Conservation (phyloP, 2,797 vertebrate genomes). For the Rhinella marina region DNA sequence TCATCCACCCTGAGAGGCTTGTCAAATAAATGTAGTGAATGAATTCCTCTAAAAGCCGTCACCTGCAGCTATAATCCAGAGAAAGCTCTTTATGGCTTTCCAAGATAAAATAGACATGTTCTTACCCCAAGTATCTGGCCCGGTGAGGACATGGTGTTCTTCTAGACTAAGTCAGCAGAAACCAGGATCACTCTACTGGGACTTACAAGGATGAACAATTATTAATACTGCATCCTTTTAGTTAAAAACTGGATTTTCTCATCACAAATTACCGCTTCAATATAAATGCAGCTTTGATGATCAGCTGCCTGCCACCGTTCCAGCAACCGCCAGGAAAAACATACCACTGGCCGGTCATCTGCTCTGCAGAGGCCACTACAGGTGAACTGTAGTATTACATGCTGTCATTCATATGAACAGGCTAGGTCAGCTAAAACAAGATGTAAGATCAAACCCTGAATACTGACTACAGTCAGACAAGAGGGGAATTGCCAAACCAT, state of each 20-base stretch:
- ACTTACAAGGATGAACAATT: not conserved
- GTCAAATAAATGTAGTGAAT: slow-evolving; percentile 40
- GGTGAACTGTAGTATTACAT: too few relatives aligned
- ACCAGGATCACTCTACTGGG: not conserved
- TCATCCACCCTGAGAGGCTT: slow-evolving; percentile 32
- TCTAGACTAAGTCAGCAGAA: slow-evolving; percentile 21
- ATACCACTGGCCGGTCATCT: too few relatives aligned
- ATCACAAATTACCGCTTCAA: not conserved
- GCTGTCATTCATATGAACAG: too few relatives aligned
- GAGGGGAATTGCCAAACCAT: too few relatives aligned
- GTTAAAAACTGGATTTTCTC: not conserved
- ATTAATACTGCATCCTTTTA: not conserved
- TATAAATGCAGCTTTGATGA: not conserved
- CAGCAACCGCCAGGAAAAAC: too few relatives aligned
- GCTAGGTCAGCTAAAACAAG: too few relatives aligned
- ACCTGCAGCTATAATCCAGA: slow-evolving; percentile 50
- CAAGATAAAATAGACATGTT: slow-evolving; percentile 51
- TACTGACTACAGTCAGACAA: too few relatives aligned
- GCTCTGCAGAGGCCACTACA: too few relatives aligned
- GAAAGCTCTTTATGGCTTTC: slow-evolving; percentile 31
- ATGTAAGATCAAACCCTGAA: too few relatives aligned
- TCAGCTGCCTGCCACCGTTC: too few relatives aligned
- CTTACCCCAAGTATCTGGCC: slow-evolving; percentile 19
- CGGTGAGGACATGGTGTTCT: not conserved
- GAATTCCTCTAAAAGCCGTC: slow-evolving; percentile 37